phyloP scores from a whole-genome alignment of 2,888 invertebrate genomes.

The Bursaphelenchus okinawaensis region DNA sequence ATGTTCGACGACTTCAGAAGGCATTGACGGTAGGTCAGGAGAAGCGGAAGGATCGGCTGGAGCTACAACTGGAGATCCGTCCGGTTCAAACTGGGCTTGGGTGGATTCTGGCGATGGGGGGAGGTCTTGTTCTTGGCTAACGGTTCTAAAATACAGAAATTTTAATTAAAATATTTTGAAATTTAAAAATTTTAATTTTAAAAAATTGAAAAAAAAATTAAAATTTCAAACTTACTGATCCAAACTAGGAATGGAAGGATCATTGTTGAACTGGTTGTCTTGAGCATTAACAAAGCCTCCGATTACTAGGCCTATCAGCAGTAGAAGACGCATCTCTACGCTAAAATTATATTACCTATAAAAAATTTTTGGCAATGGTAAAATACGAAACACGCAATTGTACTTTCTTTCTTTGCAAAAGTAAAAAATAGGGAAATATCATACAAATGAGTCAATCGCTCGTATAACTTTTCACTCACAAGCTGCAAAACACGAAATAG shows the following conservation, averaged over 20 bases:
- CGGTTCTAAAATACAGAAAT: not conserved
- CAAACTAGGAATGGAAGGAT: no score
- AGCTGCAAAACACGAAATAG: no score
- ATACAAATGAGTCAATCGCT: no score
- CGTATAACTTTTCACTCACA: no score
- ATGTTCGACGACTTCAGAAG: not conserved
- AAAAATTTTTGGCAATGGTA: no score
- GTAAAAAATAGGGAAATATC: no score
- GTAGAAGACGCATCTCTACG: not conserved
- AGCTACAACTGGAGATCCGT: not conserved
- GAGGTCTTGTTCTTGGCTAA: not conserved
- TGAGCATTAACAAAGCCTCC: not conserved
- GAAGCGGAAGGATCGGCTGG: not conserved
- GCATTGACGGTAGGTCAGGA: not conserved
- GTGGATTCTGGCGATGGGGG: not conserved
- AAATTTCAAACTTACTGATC: not conserved
- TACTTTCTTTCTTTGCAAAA: no score
- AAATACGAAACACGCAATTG: no score
- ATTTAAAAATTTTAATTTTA: no score
- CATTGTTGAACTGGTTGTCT: not conserved
- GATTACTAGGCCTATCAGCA: not conserved
- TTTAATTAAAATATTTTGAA: no score
- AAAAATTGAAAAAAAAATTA: no score
- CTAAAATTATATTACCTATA: no score
- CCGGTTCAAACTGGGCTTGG: not conserved